Evolutionary conservation across 2,113 vertebrate species (phyloP).

Genomic region (Equus przewalskii): DNA sequence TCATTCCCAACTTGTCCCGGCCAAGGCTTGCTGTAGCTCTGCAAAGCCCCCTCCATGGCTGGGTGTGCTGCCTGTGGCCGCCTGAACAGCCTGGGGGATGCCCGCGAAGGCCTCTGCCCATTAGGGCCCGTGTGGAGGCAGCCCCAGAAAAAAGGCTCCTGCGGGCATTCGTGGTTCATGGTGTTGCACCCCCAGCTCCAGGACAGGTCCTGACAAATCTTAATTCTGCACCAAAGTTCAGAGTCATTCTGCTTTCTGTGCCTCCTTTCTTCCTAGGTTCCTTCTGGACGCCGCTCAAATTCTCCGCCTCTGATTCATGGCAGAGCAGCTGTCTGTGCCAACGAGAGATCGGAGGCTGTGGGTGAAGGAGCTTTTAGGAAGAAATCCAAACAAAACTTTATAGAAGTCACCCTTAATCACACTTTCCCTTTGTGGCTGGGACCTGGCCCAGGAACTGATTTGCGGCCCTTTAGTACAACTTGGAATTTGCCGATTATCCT

Average conservation of each 20-base stretch:
- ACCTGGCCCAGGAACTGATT: conserved; percentile 70
- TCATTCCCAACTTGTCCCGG: accelerated
- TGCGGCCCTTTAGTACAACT: conserved; percentile 47
- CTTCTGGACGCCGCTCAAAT: background rate
- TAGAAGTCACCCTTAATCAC: conserved; percentile 73
- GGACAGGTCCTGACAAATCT: background rate
- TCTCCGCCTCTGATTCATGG: conserved; percentile 57
- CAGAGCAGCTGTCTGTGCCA: conserved; percentile 37
- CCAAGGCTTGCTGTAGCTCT: accelerated
- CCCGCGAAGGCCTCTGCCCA: background rate
- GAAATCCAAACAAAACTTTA: conserved; percentile 80
- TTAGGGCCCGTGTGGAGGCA: background rate
- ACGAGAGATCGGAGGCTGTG: background rate
- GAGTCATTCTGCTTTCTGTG: background rate
- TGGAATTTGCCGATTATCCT: conserved; percentile 51
- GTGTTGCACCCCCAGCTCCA: accelerated
- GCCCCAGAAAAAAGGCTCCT: accelerated
- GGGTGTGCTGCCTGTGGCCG: background rate
- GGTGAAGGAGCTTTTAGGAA: conserved; percentile 80
- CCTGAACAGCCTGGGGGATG: too few relatives aligned
- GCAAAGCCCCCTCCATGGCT: accelerated
- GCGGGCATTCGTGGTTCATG: accelerated
- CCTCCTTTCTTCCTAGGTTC: background rate
- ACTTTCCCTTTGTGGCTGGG: conserved; percentile 45
- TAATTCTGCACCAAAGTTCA: background rate